Evolutionary conservation across 2,888 invertebrate genomes (phyloP), one percentile per base, ranked within the genome.

Genomic region (Catocala fraxini): DNA sequence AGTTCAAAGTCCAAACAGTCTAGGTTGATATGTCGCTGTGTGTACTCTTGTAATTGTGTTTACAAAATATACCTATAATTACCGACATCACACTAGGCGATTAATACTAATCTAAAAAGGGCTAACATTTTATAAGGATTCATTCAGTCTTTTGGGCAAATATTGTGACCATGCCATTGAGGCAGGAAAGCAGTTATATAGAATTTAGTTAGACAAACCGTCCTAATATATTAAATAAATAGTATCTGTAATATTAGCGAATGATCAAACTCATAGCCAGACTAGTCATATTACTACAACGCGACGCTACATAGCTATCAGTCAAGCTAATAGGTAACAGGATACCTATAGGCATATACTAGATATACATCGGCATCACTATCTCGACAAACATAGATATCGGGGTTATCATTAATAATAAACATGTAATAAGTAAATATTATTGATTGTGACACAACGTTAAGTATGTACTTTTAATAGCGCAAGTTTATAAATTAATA

Each of bases 201-300:
- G 58, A 60, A 68, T 52, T 62, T 56, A 70, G 51, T 58, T 60
- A 72, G 55, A 65, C 10, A 51, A 56, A 62, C 74, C 73, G 73
- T 77, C 72, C 65, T 68, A 48, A 58, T 60, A 59, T 68, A 64
- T 67, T 65, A 63, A 34, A 46, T 48, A 7, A 58, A 65, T 60
- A 65, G 55, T 65, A 56, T 45, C 56, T 65, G 59, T 68, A 64
- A 70, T 63, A 54, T 62, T 68, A 53, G 41, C 55, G 42, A 61
- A 54, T 64, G 52, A 68, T 72, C 70, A 64, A 63, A 59, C 52
- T 70, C 67, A 64, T 64, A 65, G 67, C 63, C 64, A 62, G 62
- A 72, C 82, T 82, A 82, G 80, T 83, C 83, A 78, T 74, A 69
- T 57, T n/a, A 68, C 42, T 61, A 25, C 25, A 25, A 25, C 57